Evolutionary conservation across 2,113 vertebrate species (phyloP), one percentile per base, ranked within the genome.

Genomic region (Quiscalus mexicanus): DNA sequence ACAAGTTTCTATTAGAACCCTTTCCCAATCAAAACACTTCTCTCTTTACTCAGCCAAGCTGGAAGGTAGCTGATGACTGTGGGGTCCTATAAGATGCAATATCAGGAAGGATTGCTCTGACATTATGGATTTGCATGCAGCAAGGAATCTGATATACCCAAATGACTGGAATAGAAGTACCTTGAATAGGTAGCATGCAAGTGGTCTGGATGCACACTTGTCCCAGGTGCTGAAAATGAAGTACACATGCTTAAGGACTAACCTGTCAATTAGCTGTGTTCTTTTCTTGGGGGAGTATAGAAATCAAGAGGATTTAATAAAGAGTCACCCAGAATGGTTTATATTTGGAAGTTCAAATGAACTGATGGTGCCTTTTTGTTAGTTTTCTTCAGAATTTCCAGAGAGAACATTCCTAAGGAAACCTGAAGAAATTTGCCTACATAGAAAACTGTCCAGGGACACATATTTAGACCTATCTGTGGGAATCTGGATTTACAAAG

Each of bases 341-440:
- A 15, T 47, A 22, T 69, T 62, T 81, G 37, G 31, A 84, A 69
- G 14, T 27, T 59, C 28, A 67, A 69, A 64, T 10, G 22, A 74
- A 76, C 9, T 39, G 6, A 5, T 3, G 0, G 5, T n/a, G 9
- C 1, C 2, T 24, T 63, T 59, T 74, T n/a, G 20, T 31, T 35
- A 59, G 1, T n/a, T 94, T 47, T 77, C 15, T 77, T 74, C 31
- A 24, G 49, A 87, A 87, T 65, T 91, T 89, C 12, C 27, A 41
- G 15, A 44, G 2, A 49, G 33, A 76, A 52, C 5, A 6, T 56
- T 52, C 27, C 8, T 42, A 56, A 84, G 59, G 24, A 91, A 84
- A 37, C 12, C 6, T 50, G 37, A 53, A 50, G 12, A 9, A 53
- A 59, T 74, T 75, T 0, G 0, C 25, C 37, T 19, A 30, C 3